A percentile compares a stretch with the other conserved stretches of the same genome.
These are phyloP conservation scores for Dexiosoma caninum DNA, from an alignment of 2,888 invertebrate genomes.

Conservation along the genomic window DNA sequence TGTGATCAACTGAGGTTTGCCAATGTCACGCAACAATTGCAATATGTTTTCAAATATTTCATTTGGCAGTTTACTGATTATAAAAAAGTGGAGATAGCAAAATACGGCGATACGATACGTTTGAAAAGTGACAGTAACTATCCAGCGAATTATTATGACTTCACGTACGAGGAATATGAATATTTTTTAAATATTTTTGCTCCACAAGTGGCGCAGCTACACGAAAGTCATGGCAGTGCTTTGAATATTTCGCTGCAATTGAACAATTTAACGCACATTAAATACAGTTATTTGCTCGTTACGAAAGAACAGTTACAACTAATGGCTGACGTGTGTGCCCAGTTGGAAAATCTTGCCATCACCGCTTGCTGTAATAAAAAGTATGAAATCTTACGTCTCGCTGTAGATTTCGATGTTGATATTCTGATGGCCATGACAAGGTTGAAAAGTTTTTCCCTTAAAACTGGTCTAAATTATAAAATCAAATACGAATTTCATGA, in stretches of 20 bases:
- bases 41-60: not conserved
- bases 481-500: not conserved
- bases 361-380: slow-evolving; percentile 30
- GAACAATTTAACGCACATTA: slow-evolving; percentile 6
- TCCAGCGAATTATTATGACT: not conserved
- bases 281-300: slow-evolving; percentile 17
- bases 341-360: slow-evolving; percentile 12
- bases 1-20: slow-evolving; percentile 33
- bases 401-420: not conserved
- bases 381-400: not conserved
- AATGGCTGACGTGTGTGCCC: slow-evolving; percentile 1
- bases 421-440: not conserved
- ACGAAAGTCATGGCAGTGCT: slow-evolving; percentile 10
- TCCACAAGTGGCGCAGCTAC: not conserved
- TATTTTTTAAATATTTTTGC: slow-evolving; percentile 41
- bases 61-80: not conserved
- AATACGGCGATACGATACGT: not conserved
- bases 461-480: not conserved
- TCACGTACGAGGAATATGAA: slow-evolving; percentile 8
- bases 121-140: not conserved
- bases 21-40: not conserved
- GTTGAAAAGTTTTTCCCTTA: slow-evolving; percentile 15
- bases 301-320: slow-evolving; percentile 2
- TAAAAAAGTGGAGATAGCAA: slow-evolving; percentile 24
- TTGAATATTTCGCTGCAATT: not conserved